These are phyloP conservation scores for Dendronephthya gigantea DNA, from an alignment of 64 coral and sea anemone genomes.

Conservation along the genomic window DNA sequence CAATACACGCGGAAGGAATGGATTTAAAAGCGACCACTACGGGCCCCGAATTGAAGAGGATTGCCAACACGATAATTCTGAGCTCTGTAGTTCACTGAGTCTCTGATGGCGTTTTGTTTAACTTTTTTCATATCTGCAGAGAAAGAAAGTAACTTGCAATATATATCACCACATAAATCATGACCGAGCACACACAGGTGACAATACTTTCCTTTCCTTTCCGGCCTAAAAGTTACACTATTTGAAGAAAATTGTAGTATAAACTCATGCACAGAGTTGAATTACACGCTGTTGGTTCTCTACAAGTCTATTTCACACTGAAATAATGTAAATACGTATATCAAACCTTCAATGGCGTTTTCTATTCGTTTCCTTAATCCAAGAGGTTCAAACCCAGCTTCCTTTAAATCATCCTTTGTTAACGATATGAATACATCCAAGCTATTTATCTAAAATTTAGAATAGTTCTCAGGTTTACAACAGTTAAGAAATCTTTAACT, in stretches of 20 bases:
- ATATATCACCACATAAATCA: too few species aligned
- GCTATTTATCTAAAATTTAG: not conserved
- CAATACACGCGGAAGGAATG: not conserved
- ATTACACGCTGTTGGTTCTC: not conserved
- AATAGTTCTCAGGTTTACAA: not conserved
- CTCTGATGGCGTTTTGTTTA: not conserved
- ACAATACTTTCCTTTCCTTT: too few species aligned
- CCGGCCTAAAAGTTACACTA: too few species aligned
- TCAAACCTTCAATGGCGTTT: constrained; percentile 14
- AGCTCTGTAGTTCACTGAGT: not conserved
- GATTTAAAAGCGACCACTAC: not conserved
- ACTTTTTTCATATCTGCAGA: not conserved
- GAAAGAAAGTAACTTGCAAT: not conserved
- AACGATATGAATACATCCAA: not conserved
- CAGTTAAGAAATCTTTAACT: too few species aligned
- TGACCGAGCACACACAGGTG: too few species aligned
- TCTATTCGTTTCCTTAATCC: constrained; percentile 5
- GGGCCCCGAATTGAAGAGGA: not conserved
- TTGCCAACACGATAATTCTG: not conserved
- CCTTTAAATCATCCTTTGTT: not conserved
- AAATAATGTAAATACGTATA: not conserved
- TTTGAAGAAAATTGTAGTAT: too few species aligned
- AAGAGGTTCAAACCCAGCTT: not conserved
- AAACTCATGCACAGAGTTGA: not conserved
- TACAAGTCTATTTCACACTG: not conserved